Percentiles rank a stretch among this genome's conserved stretches.
phyloP scores from a whole-genome alignment of 2,113 vertebrate species.

The Canis aureus region DNA sequence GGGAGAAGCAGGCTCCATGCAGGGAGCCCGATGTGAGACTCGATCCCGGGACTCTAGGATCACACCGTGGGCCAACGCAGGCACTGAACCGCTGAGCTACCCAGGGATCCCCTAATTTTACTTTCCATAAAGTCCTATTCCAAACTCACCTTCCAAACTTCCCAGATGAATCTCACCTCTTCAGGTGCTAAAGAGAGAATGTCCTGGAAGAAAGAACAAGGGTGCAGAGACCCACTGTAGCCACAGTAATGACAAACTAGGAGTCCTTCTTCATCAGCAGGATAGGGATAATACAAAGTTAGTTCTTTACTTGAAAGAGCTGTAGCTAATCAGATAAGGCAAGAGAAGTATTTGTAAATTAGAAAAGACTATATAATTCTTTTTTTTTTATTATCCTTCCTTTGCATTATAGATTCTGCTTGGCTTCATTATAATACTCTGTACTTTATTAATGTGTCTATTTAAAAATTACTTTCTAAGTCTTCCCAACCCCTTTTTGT shows the following conservation, averaged over 20 bases:
- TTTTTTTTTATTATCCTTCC: slow-evolving; percentile 67
- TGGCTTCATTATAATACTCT: slow-evolving; percentile 54
- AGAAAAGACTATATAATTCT: slow-evolving; percentile 39
- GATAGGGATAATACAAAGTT: neutral
- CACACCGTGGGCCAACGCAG: no score
- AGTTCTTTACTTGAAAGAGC: slow-evolving; percentile 33
- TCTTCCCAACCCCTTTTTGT: slow-evolving; percentile 54
- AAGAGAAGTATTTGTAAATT: slow-evolving; percentile 60
- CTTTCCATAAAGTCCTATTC: neutral
- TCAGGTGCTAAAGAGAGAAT: neutral
- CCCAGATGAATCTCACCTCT: neutral
- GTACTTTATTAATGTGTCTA: slow-evolving; percentile 63
- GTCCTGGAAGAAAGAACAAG: neutral
- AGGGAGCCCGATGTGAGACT: no score
- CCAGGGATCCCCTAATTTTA: neutral
- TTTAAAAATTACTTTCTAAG: slow-evolving; percentile 76
- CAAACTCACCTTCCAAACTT: neutral
- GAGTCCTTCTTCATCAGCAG: neutral
- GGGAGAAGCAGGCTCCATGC: no score
- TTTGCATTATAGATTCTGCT: slow-evolving; percentile 70
- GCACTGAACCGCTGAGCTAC: no score
- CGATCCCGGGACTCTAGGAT: no score
- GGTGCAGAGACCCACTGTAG: neutral
- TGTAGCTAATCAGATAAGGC: slow-evolving; percentile 24
- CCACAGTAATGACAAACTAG: neutral